Percentiles rank a stretch among this genome's conserved stretches.
These are phyloP conservation scores for Gobiocypris rarus DNA, from an alignment of 2,113 vertebrate genomes.

Conservation along the genomic window DNA sequence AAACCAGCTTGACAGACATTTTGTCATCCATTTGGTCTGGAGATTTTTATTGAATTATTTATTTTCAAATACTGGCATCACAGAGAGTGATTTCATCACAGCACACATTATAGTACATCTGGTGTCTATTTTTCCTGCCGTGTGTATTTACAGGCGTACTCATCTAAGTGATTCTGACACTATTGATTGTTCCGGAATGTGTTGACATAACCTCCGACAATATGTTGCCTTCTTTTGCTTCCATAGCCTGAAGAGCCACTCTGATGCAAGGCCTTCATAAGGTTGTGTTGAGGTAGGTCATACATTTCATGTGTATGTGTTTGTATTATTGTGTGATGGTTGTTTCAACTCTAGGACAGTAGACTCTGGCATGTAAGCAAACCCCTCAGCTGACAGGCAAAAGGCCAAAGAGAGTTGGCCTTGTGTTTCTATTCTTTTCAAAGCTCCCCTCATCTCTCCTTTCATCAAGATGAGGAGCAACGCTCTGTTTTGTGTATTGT, in stretches of 20 bases:
- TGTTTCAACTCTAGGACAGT: conserved; percentile 60
- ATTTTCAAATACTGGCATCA: conserved; percentile 19
- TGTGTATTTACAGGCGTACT: conserved; percentile 49
- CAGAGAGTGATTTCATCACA: conserved; percentile 14
- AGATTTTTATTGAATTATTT: conserved; percentile 34
- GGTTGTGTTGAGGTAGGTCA: conserved; percentile 36
- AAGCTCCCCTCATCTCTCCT: conserved; percentile 71
- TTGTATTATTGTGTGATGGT: conserved; percentile 49
- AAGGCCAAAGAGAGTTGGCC: conserved; percentile 69
- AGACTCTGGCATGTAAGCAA: conserved; percentile 69
- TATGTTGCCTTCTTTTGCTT: conserved; percentile 67
- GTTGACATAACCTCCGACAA: conserved; percentile 71
- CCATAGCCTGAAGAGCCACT: conserved; percentile 73
- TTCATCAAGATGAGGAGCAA: conserved; percentile 71
- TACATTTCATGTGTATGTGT: conserved; percentile 36
- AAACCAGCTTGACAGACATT: conserved; percentile 21
- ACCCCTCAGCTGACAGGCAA: conserved; percentile 70
- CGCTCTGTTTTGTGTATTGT: conserved; percentile 63
- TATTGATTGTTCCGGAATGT: conserved; percentile 64
- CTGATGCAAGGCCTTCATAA: conserved; percentile 63
- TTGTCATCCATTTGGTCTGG: conserved; percentile 7
- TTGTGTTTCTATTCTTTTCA: conserved; percentile 64
- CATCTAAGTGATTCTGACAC: conserved; percentile 57
- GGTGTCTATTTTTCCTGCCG: conserved; percentile 18
- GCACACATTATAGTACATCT: conserved; percentile 38